Conservation (phyloP, 2,113 vertebrate species). For the Reinhardtius hippoglossoides region DNA sequence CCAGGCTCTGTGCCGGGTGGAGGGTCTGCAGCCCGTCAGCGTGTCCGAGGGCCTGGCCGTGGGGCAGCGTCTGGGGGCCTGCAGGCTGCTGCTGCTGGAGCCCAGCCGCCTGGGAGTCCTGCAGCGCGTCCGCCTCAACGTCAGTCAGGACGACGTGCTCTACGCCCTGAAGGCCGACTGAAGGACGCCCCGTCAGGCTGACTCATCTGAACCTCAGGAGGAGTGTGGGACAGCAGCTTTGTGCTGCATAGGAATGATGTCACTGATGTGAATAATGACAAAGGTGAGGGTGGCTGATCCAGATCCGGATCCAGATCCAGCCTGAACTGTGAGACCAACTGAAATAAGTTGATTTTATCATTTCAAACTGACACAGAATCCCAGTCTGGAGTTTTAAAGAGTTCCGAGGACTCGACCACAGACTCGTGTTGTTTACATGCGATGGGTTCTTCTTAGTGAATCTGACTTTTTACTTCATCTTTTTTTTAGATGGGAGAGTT, state of each 20-base stretch:
- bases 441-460: background rate
- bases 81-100: conserved; percentile 89
- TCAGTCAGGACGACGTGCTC: conserved; percentile 91
- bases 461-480: background rate
- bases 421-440: background rate
- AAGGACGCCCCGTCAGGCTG: background rate
- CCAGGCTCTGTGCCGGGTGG: conserved; percentile 89
- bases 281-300: background rate
- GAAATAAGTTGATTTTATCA: background rate
- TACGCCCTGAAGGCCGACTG: conserved; percentile 89
- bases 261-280: background rate
- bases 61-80: conserved; percentile 88
- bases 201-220: background rate
- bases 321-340: background rate
- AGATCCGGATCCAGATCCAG: background rate
- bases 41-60: conserved; percentile 88
- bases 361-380: background rate
- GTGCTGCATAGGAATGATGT: background rate
- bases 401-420: too few relatives aligned
- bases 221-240: background rate
- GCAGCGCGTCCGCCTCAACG: conserved; percentile 89
- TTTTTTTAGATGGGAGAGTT: background rate
- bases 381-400: too few relatives aligned
- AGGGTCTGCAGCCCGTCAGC: conserved; percentile 86
- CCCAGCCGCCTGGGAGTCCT: conserved; percentile 87